Conservation (phyloP, 2,797 vertebrate genomes). For the Garrulus glandarius region DNA sequence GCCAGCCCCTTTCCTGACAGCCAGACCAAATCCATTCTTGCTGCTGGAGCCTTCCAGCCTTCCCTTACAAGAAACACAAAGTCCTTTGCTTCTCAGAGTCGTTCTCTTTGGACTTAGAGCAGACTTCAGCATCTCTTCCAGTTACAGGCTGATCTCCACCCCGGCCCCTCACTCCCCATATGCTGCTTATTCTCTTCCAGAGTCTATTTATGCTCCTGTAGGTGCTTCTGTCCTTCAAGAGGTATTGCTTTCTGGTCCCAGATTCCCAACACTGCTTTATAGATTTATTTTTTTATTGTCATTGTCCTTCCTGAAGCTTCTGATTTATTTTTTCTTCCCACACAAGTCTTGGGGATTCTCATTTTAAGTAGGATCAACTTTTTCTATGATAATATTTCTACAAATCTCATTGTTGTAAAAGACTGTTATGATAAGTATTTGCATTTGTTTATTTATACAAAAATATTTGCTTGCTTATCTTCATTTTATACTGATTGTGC, state of each 20-base stretch:
- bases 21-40: neutral
- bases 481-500: neutral
- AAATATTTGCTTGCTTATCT: neutral
- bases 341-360: neutral
- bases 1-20: neutral
- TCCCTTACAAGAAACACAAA: neutral
- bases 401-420: neutral
- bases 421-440: neutral
- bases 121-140: neutral
- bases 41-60: neutral
- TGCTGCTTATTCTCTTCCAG: neutral
- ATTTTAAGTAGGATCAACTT: neutral
- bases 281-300: neutral
- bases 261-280: neutral
- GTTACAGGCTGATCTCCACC: neutral
- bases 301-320: neutral
- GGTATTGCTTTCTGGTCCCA: neutral
- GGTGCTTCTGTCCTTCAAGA: slow-evolving; percentile 12
- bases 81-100: neutral
- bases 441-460: neutral
- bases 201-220: slow-evolving; percentile 4
- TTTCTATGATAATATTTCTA: neutral
- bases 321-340: neutral
- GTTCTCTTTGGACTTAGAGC: neutral
- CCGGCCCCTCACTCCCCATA: neutral